A percentile compares a stretch with the other conserved stretches of the same genome.
Conservation (phyloP, 2,888 invertebrate species). For the Uropetala carovei region DNA sequence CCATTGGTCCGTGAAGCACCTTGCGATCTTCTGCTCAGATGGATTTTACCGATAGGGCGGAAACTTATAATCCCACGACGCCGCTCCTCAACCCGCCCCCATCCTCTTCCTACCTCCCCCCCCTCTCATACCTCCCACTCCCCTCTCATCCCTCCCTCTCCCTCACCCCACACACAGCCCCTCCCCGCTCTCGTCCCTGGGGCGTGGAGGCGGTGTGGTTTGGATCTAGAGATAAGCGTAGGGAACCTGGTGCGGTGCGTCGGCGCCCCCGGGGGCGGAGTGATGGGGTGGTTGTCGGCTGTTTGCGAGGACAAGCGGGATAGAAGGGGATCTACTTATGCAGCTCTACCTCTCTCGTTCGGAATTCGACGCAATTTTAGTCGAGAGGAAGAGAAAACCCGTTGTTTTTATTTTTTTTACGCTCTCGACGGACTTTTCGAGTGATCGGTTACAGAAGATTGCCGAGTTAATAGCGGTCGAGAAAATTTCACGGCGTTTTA, state of each 20-base stretch:
- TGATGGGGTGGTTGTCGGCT: neutral
- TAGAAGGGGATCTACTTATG: neutral
- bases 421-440: too few relatives aligned
- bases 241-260: neutral
- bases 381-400: neutral
- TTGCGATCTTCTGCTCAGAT: conserved; percentile 46
- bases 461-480: too few relatives aligned
- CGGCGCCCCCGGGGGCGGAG: neutral
- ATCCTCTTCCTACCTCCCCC: neutral
- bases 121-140: neutral
- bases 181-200: conserved; percentile 29
- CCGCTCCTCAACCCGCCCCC: neutral
- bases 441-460: too few relatives aligned
- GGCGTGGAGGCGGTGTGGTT: conserved; percentile 17
- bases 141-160: neutral
- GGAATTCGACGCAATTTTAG: neutral
- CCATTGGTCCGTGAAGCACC: conserved; percentile 59
- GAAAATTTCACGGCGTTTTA: too few relatives aligned
- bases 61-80: conserved; percentile 21
- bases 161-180: too few relatives aligned
- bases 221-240: neutral
- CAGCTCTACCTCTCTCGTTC: too few relatives aligned
- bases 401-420: too few relatives aligned
- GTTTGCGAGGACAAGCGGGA: neutral
- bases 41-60: conserved; percentile 51